These are phyloP conservation scores for Tricholaema leucomelas DNA, from an alignment of 2,113 vertebrate genomes.

Conservation along the genomic window DNA sequence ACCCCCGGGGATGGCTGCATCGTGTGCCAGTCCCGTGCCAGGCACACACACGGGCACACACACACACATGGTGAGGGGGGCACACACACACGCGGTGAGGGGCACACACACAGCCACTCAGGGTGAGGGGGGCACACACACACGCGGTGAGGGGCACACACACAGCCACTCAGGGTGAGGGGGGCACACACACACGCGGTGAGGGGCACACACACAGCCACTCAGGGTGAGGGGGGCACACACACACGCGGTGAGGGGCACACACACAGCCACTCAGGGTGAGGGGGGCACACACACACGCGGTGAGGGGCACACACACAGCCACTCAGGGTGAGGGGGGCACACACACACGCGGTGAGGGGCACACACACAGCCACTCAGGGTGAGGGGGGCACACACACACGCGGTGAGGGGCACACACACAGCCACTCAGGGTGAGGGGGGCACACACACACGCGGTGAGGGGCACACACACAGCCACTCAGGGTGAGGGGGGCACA, in stretches of 20 bases:
- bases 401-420: not conserved
- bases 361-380: too few relatives aligned
- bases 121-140: too few relatives aligned
- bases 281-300: not conserved
- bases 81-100: too few relatives aligned
- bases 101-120: too few relatives aligned
- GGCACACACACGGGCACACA: not conserved
- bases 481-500: too few relatives aligned
- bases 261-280: too few relatives aligned
- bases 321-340: too few relatives aligned
- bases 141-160: not conserved
- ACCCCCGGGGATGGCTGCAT: not conserved
- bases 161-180: too few relatives aligned
- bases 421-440: too few relatives aligned
- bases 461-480: not conserved
- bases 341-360: not conserved
- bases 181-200: not conserved
- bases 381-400: too few relatives aligned
- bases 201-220: not conserved
- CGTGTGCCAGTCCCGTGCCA: not conserved
- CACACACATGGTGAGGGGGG: not conserved
- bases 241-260: not conserved
- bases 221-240: too few relatives aligned
- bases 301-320: not conserved
- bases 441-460: not conserved